Conservation (phyloP, 2,113 vertebrate species). For the Glaucidium brasilianum region DNA sequence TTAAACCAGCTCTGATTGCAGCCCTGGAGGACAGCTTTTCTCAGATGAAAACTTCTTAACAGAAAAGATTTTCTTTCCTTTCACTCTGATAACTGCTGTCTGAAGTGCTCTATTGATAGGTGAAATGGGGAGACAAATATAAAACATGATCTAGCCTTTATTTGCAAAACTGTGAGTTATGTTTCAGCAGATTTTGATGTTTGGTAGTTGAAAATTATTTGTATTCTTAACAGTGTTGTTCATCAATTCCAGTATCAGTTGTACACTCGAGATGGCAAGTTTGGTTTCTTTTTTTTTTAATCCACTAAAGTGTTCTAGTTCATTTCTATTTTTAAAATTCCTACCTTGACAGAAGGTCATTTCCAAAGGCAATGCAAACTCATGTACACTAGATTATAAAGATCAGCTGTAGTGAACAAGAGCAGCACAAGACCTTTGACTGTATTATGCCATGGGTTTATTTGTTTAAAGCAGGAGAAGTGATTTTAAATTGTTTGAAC, state of each 20-base stretch:
- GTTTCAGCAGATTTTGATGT: neutral
- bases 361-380: neutral
- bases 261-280: neutral
- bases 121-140: neutral
- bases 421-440: neutral
- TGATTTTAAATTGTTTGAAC: conserved; percentile 43
- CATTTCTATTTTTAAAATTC: neutral
- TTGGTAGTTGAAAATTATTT: neutral
- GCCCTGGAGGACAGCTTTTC: neutral
- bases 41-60: neutral
- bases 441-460: neutral
- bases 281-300: neutral
- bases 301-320: neutral
- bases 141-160: neutral
- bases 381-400: neutral
- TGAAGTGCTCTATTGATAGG: neutral
- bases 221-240: neutral
- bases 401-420: neutral
- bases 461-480: conserved; percentile 15
- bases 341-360: neutral
- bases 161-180: neutral
- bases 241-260: neutral
- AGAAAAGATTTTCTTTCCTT: neutral
- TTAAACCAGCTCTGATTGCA: neutral
- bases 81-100: neutral